phyloP scores from a whole-genome alignment of 1,140 invertebrate species.

The Heliconius nattereri region DNA sequence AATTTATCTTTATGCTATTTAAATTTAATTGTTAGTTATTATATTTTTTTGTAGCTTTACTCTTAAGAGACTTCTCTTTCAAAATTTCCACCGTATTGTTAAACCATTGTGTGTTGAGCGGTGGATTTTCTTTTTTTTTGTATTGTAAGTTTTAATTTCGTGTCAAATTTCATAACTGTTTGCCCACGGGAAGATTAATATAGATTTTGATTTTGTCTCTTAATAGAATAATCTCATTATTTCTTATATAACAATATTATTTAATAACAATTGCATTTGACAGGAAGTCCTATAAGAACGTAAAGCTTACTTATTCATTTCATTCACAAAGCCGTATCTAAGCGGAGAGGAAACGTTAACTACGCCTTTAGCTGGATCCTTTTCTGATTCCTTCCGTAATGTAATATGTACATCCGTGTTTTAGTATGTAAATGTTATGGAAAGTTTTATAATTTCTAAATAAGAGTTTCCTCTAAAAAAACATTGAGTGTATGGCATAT shows the following conservation, averaged over 20 bases:
- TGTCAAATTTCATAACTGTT: no score
- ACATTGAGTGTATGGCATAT: no score
- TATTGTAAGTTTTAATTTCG: no score
- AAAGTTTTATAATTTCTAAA: neutral
- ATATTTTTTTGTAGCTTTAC: no score
- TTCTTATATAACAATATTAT: neutral
- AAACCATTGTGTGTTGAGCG: no score
- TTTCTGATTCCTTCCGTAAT: constrained; percentile 9
- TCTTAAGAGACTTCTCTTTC: no score
- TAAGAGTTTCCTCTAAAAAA: no score
- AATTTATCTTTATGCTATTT: no score
- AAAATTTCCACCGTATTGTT: no score
- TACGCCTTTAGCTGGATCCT: constrained; percentile 13
- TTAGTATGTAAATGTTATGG: constrained; percentile 13
- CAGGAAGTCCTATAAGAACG: neutral
- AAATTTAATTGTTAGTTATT: no score
- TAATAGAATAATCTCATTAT: neutral
- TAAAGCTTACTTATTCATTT: constrained; percentile 12
- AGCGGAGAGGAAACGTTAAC: constrained; percentile 17
- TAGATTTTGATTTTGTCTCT: neutral
- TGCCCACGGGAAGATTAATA: no score
- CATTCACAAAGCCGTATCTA: constrained; percentile 13
- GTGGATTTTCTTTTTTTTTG: no score
- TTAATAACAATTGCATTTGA: neutral
- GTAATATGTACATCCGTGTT: constrained; percentile 6